A percentile compares a stretch with the other conserved stretches of the same genome.
These are phyloP conservation scores for Elysia chlorotica DNA, from an alignment of 1,140 invertebrate species.

Conservation along the genomic window DNA sequence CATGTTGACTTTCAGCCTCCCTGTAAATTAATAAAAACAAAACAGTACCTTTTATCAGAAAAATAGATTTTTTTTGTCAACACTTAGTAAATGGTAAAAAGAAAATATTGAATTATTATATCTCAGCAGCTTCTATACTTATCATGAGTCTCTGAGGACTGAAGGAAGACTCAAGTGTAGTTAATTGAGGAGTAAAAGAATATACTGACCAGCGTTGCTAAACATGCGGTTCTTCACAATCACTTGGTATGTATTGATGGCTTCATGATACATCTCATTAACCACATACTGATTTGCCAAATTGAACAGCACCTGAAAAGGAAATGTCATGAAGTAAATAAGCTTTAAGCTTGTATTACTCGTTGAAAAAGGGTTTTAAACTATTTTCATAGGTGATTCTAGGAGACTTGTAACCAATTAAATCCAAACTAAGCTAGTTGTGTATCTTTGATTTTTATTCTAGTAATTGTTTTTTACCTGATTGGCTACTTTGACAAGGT, in stretches of 20 bases:
- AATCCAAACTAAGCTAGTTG: no score
- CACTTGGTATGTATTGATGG: conserved; percentile 90
- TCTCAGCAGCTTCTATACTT: no score
- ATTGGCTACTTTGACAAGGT: no score
- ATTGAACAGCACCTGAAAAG: conserved; percentile 85
- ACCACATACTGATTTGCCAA: conserved; percentile 89
- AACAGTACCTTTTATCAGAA: neutral
- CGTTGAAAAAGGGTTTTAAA: no score
- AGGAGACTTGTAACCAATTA: no score
- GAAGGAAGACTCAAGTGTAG: neutral
- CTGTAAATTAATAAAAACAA: conserved; percentile 47
- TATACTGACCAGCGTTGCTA: conserved; percentile 59
- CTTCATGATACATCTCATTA: conserved; percentile 94
- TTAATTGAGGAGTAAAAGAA: neutral
- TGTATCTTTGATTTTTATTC: no score
- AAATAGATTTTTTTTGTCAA: neutral
- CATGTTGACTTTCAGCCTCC: conserved; percentile 95
- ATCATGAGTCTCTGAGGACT: neutral
- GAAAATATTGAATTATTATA: no score
- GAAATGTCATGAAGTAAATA: conserved; percentile 1
- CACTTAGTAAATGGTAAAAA: no score
- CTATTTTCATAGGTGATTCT: no score
- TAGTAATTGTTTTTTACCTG: no score
- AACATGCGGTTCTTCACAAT: conserved; percentile 66
- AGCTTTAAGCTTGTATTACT: no score